Percentiles rank a stretch among this genome's conserved stretches.
Evolutionary conservation across 2,797 vertebrate species (phyloP).

Genomic region (Melanotaenia trifasciata): DNA sequence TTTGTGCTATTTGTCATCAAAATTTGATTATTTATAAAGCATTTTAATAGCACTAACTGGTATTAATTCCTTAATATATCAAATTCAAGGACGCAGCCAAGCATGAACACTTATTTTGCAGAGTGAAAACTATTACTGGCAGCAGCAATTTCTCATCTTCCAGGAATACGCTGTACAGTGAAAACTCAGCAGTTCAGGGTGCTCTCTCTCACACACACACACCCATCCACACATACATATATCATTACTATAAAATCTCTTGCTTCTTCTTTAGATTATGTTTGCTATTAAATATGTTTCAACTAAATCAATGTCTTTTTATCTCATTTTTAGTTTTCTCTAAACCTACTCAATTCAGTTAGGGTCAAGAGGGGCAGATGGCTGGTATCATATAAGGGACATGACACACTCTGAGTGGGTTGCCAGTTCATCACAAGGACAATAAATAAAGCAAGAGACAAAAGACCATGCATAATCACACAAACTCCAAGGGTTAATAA

Average conservation of each 20-base stretch:
- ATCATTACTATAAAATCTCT: conserved; percentile 40
- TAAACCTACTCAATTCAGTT: neutral
- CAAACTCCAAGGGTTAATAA: too few species aligned
- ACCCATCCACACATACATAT: conserved; percentile 23
- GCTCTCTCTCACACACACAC: conserved; percentile 20
- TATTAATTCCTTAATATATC: neutral
- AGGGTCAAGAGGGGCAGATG: too few species aligned
- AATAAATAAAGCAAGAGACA: neutral
- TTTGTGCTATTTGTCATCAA: neutral
- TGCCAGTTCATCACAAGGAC: neutral
- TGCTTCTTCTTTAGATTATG: conserved; percentile 8
- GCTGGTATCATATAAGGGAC: neutral
- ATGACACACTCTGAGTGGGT: neutral
- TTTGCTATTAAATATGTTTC: conserved; percentile 13
- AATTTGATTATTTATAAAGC: neutral
- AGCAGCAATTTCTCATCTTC: conserved; percentile 48
- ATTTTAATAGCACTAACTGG: neutral
- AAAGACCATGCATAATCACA: too few species aligned
- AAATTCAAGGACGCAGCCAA: conserved; percentile 4
- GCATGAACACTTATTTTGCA: conserved; percentile 18
- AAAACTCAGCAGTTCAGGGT: conserved; percentile 58
- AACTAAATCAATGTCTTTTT: conserved; percentile 18
- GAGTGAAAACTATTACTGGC: conserved; percentile 43
- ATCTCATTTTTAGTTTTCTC: conserved; percentile 9
- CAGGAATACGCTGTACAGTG: conserved; percentile 51